Conservation (phyloP, 2,113 vertebrate genomes). For the Cichladusa arquata region DNA sequence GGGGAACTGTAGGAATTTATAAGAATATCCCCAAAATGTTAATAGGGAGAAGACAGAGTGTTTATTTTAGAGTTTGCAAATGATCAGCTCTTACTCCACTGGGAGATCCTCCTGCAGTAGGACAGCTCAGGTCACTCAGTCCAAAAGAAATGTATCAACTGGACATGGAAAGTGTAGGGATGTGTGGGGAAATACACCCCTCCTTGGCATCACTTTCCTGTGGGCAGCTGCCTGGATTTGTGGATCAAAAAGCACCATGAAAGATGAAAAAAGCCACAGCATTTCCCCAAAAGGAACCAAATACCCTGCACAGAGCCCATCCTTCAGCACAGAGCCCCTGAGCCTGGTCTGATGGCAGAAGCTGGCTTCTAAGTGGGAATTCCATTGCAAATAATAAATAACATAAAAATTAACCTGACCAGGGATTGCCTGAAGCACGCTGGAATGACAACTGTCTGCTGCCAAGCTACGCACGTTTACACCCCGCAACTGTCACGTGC, state of each 20-base stretch:
- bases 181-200: rapidly evolving
- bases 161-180: not conserved
- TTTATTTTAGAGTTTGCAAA: not conserved
- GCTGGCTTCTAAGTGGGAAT: not conserved
- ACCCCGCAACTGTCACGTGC: not conserved
- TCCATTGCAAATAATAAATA: not conserved
- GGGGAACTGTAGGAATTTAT: not conserved
- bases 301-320: not conserved
- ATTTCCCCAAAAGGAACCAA: not conserved
- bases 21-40: not conserved
- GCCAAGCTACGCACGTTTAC: not conserved
- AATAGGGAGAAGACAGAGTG: not conserved
- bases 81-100: not conserved
- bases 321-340: not conserved
- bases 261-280: not conserved
- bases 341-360: rapidly evolving
- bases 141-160: not conserved
- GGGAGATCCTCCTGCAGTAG: not conserved
- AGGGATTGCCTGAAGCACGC: not conserved
- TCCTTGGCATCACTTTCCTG: not conserved
- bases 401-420: not conserved
- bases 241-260: not conserved
- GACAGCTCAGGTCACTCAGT: not conserved
- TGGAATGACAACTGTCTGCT: not conserved
- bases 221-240: not conserved